Percentiles rank a stretch among this genome's conserved stretches.
phyloP scores from a whole-genome alignment of 2,797 vertebrate species.

The Basileuterus tristriatus region DNA sequence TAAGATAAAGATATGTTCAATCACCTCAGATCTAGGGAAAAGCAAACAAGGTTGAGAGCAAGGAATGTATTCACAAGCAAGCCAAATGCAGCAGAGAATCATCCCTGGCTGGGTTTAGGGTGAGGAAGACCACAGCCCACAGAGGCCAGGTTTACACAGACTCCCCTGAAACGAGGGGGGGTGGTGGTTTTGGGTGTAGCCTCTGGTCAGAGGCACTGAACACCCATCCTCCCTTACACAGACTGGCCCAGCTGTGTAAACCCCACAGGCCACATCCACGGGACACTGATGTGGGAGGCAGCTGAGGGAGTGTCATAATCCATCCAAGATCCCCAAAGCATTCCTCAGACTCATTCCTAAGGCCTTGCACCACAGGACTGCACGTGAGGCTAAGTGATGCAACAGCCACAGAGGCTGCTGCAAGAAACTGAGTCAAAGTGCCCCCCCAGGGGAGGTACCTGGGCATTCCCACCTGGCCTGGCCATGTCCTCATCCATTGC shows the following conservation, averaged over 20 bases:
- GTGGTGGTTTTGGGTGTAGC: neutral
- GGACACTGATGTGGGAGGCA: neutral
- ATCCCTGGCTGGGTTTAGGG: neutral
- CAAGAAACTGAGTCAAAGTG: neutral
- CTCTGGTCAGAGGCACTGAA: neutral
- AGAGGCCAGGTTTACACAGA: neutral
- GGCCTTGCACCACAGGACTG: neutral
- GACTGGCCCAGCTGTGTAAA: neutral
- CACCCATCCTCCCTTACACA: neutral
- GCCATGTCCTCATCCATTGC: neutral
- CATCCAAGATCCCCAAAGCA: neutral
- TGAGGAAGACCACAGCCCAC: neutral
- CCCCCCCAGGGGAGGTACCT: no score
- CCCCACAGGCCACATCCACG: neutral
- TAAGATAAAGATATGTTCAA: neutral
- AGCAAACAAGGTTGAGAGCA: neutral
- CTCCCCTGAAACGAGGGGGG: rapidly evolving
- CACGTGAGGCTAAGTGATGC: neutral
- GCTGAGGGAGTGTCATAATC: neutral
- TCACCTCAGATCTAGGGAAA: neutral
- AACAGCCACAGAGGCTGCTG: neutral
- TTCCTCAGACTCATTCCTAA: neutral
- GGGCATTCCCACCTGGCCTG: neutral
- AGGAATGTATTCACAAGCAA: neutral
- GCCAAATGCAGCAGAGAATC: neutral